phyloP scores from a whole-genome alignment of 1,140 invertebrate species.

The Ditylenchus dipsaci region DNA sequence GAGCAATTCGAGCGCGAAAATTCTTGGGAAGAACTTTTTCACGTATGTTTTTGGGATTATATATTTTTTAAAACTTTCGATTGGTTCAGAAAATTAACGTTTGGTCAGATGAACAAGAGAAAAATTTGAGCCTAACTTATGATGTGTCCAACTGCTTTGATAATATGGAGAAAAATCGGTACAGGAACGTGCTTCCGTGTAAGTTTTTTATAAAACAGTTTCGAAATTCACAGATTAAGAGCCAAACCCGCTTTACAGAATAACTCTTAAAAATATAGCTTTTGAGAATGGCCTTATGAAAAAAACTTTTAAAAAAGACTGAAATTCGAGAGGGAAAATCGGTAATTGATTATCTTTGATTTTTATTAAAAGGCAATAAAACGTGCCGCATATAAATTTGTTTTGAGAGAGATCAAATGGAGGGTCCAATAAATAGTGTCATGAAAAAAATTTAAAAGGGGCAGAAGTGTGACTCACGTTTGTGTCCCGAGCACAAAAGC shows the following conservation, averaged over 20 bases:
- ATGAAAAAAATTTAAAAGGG: no score
- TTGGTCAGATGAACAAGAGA: constrained; percentile 35
- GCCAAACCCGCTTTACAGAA: neutral
- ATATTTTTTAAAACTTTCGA: neutral
- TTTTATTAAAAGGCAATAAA: no score
- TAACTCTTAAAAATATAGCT: no score
- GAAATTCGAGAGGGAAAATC: no score
- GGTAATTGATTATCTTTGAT: no score
- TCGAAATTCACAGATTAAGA: neutral
- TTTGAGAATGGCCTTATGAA: no score
- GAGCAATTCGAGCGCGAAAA: constrained; percentile 27
- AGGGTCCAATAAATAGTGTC: no score
- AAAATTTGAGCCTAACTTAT: constrained; percentile 22
- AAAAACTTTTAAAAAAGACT: no score
- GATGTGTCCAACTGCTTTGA: constrained; percentile 26
- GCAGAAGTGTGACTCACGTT: no score
- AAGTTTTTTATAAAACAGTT: constrained; percentile 15
- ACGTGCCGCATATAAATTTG: no score
- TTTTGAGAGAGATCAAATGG: no score
- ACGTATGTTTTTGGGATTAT: constrained; percentile 3
- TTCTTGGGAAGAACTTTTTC: constrained; percentile 30
- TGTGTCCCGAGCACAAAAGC: no score
- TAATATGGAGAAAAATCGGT: constrained; percentile 46
- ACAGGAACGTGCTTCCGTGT: constrained; percentile 49
- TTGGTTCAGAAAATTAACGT: constrained; percentile 30